Evolutionary conservation across 2,888 invertebrate genomes (phyloP), one percentile per base, ranked within the genome.

Genomic region (Piscicola geometra): DNA sequence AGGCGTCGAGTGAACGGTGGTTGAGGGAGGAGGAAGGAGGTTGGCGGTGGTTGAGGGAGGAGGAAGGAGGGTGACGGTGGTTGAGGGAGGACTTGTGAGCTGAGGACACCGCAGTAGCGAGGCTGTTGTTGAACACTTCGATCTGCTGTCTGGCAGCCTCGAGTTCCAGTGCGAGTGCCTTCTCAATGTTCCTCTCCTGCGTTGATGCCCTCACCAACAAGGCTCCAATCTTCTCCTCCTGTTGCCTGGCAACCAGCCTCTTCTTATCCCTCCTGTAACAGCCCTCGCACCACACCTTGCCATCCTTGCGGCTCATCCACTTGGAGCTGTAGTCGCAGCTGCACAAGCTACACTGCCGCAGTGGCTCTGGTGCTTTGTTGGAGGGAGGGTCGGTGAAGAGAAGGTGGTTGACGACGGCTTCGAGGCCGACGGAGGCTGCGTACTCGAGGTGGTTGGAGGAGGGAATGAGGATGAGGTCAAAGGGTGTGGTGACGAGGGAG

Each of bases 181-280:
- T 73, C 36, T 73, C 73, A 21, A 73, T 41, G 25, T 73, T 56
- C 35, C 33, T 47, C 28, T 73, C 73, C 28, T 73, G 73, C n/a
- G 52, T 52, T 18, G 28, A 35, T 32, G 73, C 73, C 41, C 35
- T 73, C 30, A 56, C 1, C 32, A 73, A 60, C 25, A 56, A 52
- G n/a, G 28, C 25, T 30, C 56, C 56, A 9, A 73, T 47, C 36
- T 35, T 32, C 25, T 73, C 73, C 35, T 73, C 73, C 52, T 73
- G 73, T 28, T 64, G 64, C 36, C 64, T 73, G 5, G 64, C 35
- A 5, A 35, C 60, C 25, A 18, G n/a, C 36, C 36, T 52, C 35
- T 73, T 73, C n/a, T 36, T 60, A n/a, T 73, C 73, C 18, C 18
- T 25, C 56, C 73, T 47, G 52, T 64, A 60, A 35, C 73, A 73